Conservation (phyloP, 2,113 vertebrate genomes). For the Neolamprologus toae region DNA sequence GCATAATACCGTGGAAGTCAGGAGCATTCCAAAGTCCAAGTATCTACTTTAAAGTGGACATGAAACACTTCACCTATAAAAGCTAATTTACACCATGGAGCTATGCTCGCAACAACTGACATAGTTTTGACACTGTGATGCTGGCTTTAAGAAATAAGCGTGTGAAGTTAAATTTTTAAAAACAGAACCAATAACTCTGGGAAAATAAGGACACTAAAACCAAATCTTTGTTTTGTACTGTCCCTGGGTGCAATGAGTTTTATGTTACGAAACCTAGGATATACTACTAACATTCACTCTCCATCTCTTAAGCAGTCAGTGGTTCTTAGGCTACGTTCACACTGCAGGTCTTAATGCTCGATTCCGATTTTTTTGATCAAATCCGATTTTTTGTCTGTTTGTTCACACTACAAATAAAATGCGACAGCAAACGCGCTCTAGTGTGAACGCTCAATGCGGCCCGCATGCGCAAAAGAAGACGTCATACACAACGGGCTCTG, state of each 20-base stretch:
- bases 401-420: no score
- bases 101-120: not conserved
- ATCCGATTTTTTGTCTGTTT: accelerated
- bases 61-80: not conserved
- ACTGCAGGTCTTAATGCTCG: no score
- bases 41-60: not conserved
- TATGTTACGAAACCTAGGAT: not conserved
- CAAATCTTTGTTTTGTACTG: not conserved
- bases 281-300: not conserved
- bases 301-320: not conserved
- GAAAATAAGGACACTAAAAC: not conserved
- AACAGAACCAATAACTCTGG: not conserved
- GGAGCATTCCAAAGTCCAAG: not conserved
- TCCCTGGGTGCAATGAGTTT: not conserved
- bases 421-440: no score
- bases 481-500: no score
- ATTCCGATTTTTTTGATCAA: no score
- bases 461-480: no score
- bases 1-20: not conserved
- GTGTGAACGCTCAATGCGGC: no score
- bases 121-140: not conserved
- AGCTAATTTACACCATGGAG: not conserved
- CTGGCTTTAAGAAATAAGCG: not conserved
- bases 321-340: not conserved
- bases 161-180: not conserved